These are phyloP conservation scores for Galerucella nymphaeae DNA, from an alignment of 2,888 invertebrate genomes.

Conservation along the genomic window DNA sequence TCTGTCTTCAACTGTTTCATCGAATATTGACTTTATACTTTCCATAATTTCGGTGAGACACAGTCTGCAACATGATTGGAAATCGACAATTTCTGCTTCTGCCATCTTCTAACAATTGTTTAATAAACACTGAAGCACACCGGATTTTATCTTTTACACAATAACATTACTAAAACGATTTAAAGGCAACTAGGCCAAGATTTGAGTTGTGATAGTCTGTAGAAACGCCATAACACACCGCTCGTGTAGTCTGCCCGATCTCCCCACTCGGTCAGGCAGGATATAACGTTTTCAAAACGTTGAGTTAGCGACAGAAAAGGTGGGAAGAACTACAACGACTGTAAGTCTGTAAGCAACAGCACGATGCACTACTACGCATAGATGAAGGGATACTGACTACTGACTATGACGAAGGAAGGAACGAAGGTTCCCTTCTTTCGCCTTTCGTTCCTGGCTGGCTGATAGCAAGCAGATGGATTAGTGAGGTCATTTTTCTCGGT, in stretches of 20 bases:
- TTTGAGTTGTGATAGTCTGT: conserved; percentile 42
- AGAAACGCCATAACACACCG: conserved; percentile 48
- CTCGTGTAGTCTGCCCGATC: conserved; percentile 41
- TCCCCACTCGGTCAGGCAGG: conserved; percentile 48
- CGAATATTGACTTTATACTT: conserved; percentile 60
- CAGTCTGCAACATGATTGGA: conserved; percentile 59
- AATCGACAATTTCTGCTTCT: conserved; percentile 21
- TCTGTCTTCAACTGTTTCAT: conserved; percentile 52
- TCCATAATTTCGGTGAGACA: conserved; percentile 61
- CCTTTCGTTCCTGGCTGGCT: conserved; percentile 15
- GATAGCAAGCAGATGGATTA: conserved; percentile 30
- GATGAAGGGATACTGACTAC: conserved; percentile 38
- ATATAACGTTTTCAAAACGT: conserved; percentile 43
- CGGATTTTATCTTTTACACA: conserved; percentile 2
- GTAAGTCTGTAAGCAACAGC: conserved; percentile 23
- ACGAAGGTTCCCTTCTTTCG: conserved; percentile 8
- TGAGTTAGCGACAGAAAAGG: conserved; percentile 45
- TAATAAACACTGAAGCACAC: conserved; percentile 29
- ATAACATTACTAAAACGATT: conserved; percentile 23
- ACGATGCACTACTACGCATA: conserved; percentile 26
- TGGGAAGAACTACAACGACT: conserved; percentile 41
- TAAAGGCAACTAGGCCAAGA: conserved; percentile 42
- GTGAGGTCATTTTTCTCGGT: conserved; percentile 17
- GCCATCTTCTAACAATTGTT: conserved; percentile 19
- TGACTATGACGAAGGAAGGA: background rate